Conservation (phyloP, 2,888 invertebrate genomes). For the Neuroscelio doddi region DNA sequence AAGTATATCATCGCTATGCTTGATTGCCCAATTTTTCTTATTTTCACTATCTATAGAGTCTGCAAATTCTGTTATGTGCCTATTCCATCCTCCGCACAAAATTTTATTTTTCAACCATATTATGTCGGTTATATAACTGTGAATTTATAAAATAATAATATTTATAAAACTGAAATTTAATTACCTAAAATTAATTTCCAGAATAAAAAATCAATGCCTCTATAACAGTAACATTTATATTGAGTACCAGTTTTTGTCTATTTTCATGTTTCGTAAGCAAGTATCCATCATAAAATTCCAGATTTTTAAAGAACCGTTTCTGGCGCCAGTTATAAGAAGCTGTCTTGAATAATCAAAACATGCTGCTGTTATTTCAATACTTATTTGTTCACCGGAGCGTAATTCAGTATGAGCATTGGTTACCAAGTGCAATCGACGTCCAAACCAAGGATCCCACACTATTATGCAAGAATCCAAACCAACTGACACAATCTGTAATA, state of each 20-base stretch:
- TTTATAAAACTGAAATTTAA: slow-evolving; percentile 62
- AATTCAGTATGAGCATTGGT: slow-evolving; percentile 81
- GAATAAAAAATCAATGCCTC: too few relatives aligned
- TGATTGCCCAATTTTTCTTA: slow-evolving; percentile 82
- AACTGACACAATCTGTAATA: slow-evolving; percentile 78
- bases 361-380: slow-evolving; percentile 84
- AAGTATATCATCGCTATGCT: slow-evolving; percentile 82
- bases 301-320: slow-evolving; percentile 84
- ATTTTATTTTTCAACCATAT: slow-evolving; percentile 76
- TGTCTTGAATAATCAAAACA: slow-evolving; percentile 84
- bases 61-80: slow-evolving; percentile 80
- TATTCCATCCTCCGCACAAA: slow-evolving; percentile 86
- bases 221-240: slow-evolving; percentile 1
- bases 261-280: slow-evolving; percentile 80
- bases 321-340: slow-evolving; percentile 84
- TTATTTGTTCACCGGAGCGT: slow-evolving; percentile 78
- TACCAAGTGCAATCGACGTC: slow-evolving; percentile 80
- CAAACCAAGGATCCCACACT: slow-evolving; percentile 84
- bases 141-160: neutral
- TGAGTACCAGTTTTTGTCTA: slow-evolving; percentile 76
- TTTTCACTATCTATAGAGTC: slow-evolving; percentile 74
- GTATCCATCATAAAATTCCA: slow-evolving; percentile 91
- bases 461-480: slow-evolving; percentile 87
- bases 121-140: slow-evolving; percentile 74
- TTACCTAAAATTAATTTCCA: neutral